These are phyloP conservation scores for Hyles euphorbiae DNA, from an alignment of 1,140 invertebrate species.

Conservation along the genomic window DNA sequence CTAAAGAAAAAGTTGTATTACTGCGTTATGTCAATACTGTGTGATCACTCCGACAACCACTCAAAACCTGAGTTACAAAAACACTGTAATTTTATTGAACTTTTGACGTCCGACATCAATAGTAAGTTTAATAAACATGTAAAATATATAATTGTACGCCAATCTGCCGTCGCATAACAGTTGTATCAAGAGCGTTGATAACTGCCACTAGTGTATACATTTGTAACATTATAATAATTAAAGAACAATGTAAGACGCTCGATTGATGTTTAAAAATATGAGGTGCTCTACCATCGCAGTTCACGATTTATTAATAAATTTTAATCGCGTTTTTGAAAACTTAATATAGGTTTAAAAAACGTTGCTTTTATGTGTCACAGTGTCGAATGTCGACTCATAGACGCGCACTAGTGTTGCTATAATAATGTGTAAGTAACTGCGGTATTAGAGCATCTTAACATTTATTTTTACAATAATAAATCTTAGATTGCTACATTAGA, in stretches of 20 bases:
- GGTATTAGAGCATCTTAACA: slow-evolving; percentile 6
- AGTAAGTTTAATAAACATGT: neutral
- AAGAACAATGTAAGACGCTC: slow-evolving; percentile 39
- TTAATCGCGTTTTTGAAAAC: too few species aligned
- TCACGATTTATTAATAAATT: too few species aligned
- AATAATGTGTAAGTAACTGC: too few species aligned
- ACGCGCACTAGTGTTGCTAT: too few species aligned
- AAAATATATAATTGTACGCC: slow-evolving; percentile 17
- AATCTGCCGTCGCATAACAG: slow-evolving; percentile 19
- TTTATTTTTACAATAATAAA: slow-evolving; percentile 51
- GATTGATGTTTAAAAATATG: neutral
- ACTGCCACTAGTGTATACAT: slow-evolving; percentile 71
- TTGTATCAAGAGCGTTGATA: slow-evolving; percentile 58
- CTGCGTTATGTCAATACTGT: too few species aligned
- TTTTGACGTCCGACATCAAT: slow-evolving; percentile 8
- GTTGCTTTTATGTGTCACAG: too few species aligned
- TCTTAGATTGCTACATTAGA: slow-evolving; percentile 39
- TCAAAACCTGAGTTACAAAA: too few species aligned
- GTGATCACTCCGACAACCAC: too few species aligned
- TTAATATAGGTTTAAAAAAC: too few species aligned
- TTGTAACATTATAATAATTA: slow-evolving; percentile 55
- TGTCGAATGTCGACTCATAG: too few species aligned
- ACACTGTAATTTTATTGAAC: neutral
- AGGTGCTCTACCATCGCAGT: too few species aligned
- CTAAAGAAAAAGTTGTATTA: too few species aligned